Conservation (phyloP, 2,888 invertebrate genomes). For the Agriopis leucophaearia region DNA sequence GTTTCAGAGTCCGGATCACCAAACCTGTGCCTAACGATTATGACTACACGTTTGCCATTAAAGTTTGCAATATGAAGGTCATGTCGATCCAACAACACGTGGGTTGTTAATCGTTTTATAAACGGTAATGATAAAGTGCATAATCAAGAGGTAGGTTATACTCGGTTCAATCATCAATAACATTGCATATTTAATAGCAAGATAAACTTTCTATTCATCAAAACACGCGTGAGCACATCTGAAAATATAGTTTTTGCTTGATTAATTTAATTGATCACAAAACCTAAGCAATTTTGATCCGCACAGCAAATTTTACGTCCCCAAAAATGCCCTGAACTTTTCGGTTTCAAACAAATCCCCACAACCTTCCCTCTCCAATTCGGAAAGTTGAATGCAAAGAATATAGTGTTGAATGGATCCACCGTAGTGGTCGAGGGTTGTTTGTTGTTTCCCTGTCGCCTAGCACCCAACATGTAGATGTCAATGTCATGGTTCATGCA, state of each 20-base stretch:
- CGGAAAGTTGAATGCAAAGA: constrained; percentile 53
- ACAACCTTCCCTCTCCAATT: constrained; percentile 44
- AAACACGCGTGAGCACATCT: background rate
- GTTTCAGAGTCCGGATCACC: background rate
- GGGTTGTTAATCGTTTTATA: background rate
- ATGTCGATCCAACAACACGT: background rate
- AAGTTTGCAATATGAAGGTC: constrained; percentile 4
- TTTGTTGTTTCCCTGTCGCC: constrained; percentile 63
- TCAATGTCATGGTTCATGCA: constrained; percentile 75
- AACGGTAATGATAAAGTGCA: constrained; percentile 2
- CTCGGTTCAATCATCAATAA: background rate
- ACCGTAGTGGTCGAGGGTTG: constrained; percentile 41
- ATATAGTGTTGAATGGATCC: too few relatives aligned
- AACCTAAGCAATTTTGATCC: background rate
- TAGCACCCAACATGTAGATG: constrained; percentile 72
- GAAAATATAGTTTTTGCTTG: background rate
- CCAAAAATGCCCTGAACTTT: background rate
- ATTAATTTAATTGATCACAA: background rate
- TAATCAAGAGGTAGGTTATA: background rate
- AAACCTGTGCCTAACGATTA: background rate
- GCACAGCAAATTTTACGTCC: background rate
- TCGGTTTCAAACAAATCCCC: background rate
- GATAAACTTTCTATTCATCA: background rate
- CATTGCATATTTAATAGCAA: background rate
- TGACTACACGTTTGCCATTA: background rate